Evolutionary conservation across 2,113 vertebrate species (phyloP).

Genomic region (Chaenogobius annularis): DNA sequence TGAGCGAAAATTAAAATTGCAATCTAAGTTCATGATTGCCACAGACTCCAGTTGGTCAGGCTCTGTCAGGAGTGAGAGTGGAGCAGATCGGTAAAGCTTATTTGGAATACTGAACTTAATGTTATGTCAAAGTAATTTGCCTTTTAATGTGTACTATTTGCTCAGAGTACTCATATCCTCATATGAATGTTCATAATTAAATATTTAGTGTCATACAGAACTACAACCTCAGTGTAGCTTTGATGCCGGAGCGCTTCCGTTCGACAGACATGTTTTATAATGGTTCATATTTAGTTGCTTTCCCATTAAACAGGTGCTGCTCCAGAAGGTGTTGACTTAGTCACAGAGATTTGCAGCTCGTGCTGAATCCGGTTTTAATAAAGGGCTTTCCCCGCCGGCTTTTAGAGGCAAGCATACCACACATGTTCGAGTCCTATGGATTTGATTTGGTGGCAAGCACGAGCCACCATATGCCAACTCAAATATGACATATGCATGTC

Average conservation of each 20-base stretch:
- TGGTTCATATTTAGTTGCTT: conserved; percentile 4
- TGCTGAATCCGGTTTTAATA: conserved; percentile 16
- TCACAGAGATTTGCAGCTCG: conserved; percentile 6
- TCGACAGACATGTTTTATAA: neutral
- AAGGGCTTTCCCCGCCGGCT: neutral
- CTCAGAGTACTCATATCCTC: neutral
- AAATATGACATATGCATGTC: neutral
- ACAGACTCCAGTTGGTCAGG: neutral
- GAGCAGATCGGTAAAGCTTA: neutral
- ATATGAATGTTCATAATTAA: neutral
- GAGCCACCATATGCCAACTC: neutral
- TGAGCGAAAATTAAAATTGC: neutral
- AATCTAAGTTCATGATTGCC: neutral
- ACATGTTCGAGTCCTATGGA: conserved; percentile 5
- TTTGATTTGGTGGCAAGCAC: neutral
- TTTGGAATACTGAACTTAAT: neutral
- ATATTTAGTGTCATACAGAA: neutral
- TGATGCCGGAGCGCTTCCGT: neutral
- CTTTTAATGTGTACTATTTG: neutral
- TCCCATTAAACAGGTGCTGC: conserved; percentile 7
- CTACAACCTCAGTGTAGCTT: conserved; percentile 1
- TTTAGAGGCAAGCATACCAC: conserved; percentile 3
- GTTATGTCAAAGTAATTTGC: neutral
- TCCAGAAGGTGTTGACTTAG: conserved; percentile 12
- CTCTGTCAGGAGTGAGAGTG: neutral